Evolutionary conservation across 1,140 invertebrate genomes (phyloP).

Genomic region (Polypedilum vanderplanki): DNA sequence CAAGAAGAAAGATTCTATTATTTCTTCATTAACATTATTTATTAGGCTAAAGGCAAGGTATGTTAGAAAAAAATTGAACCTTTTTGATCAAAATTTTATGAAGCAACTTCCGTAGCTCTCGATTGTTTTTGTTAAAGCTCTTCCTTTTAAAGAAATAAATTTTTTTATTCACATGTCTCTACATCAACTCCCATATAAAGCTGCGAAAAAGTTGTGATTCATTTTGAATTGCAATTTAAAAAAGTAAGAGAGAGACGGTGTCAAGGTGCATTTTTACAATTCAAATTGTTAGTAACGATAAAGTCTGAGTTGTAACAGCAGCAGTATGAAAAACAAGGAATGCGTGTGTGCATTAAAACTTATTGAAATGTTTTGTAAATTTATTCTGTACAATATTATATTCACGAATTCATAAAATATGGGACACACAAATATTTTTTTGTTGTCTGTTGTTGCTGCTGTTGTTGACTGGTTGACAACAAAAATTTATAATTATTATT

Average conservation of each 20-base stretch:
- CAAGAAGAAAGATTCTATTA: too few species aligned
- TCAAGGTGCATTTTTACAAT: conserved; percentile 22
- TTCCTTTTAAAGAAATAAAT: too few species aligned
- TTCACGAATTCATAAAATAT: conserved; percentile 16
- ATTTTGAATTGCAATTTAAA: neutral
- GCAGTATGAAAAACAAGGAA: neutral
- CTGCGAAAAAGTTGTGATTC: neutral
- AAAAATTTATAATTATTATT: neutral
- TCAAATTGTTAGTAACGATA: neutral
- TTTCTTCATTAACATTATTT: too few species aligned
- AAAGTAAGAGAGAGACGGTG: conserved; percentile 1
- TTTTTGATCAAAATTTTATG: too few species aligned
- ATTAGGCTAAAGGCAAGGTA: too few species aligned
- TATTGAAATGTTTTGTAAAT: conserved; percentile 14
- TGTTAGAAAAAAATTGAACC: too few species aligned
- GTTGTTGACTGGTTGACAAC: neutral
- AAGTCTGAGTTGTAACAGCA: too few species aligned
- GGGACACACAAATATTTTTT: neutral
- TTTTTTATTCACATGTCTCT: too few species aligned
- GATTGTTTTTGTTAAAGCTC: too few species aligned
- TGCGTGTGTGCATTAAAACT: neutral
- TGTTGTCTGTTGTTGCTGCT: neutral
- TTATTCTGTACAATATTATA: neutral
- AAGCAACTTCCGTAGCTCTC: too few species aligned
- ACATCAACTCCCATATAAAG: neutral